Conservation (phyloP, 1,140 invertebrate species). For the Orius insidiosus region DNA sequence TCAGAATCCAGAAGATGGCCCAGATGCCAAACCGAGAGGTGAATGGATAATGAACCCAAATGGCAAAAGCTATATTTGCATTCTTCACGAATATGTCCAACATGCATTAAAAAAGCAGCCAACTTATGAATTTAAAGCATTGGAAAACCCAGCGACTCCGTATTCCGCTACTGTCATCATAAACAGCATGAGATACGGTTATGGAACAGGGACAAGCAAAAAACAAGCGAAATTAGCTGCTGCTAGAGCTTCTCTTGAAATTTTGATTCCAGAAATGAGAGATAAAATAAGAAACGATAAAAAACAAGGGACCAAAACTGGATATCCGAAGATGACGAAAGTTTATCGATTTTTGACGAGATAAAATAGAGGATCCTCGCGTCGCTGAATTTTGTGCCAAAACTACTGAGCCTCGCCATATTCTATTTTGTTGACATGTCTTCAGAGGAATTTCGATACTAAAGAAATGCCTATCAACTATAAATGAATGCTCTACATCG, state of each 20-base stretch:
- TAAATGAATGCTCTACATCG: constrained; percentile 73
- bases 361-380: constrained; percentile 84
- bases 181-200: constrained; percentile 80
- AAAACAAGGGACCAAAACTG: constrained; percentile 3
- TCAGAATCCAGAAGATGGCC: constrained; percentile 24
- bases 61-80: constrained; percentile 89
- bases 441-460: constrained; percentile 80
- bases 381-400: constrained; percentile 86
- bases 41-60: constrained; percentile 87
- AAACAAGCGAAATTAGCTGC: constrained; percentile 89
- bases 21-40: constrained; percentile 35
- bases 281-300: constrained; percentile 27
- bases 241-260: constrained; percentile 72
- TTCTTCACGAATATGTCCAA: constrained; percentile 91
- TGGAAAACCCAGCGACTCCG: constrained; percentile 83
- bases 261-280: constrained; percentile 86
- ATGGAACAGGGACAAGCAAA: constrained; percentile 83
- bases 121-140: constrained; percentile 79
- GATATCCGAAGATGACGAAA: constrained; percentile 2
- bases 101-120: constrained; percentile 85
- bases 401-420: constrained; percentile 90
- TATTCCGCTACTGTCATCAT: constrained; percentile 87
- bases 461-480: constrained; percentile 77
- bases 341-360: constrained; percentile 71
- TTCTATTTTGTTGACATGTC: constrained; percentile 77